Evolutionary conservation across 2,888 invertebrate genomes (phyloP).

Genomic region (Microctonus aethiopoides): DNA sequence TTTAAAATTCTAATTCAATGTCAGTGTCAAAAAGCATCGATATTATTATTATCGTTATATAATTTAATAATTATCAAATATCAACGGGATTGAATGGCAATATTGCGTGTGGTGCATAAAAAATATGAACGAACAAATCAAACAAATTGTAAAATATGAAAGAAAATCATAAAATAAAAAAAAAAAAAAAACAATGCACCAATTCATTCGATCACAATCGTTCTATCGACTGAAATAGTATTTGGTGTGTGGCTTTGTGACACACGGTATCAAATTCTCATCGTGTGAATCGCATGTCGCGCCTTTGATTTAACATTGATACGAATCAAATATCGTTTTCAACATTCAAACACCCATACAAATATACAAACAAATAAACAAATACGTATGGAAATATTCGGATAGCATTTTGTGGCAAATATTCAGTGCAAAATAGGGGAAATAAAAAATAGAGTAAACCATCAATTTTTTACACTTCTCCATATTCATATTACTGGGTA

Average conservation of each 20-base stretch:
- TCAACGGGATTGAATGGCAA: neutral
- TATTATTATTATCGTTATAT: neutral
- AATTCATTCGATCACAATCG: neutral
- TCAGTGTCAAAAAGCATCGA: conserved; percentile 1
- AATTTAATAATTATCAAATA: neutral
- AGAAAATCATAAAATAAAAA: too few relatives aligned
- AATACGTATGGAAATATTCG: neutral
- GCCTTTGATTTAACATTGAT: conserved; percentile 19
- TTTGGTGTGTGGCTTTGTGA: neutral
- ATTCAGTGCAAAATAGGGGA: neutral
- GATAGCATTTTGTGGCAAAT: neutral
- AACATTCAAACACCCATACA: neutral
- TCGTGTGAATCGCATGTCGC: neutral
- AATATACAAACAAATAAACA: neutral
- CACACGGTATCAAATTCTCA: neutral
- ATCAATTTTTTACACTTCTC: neutral
- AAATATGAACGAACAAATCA: neutral
- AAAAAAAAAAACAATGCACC: neutral
- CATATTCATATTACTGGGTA: neutral
- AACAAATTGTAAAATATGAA: too few relatives aligned
- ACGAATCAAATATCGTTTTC: conserved; percentile 17
- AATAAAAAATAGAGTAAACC: neutral
- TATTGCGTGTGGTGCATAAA: neutral
- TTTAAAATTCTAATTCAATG: neutral
- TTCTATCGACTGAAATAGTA: neutral